Base-by-base conservation (phyloP, 2,888 invertebrate species). In the Scelioninae gen. 2 region DNA sequence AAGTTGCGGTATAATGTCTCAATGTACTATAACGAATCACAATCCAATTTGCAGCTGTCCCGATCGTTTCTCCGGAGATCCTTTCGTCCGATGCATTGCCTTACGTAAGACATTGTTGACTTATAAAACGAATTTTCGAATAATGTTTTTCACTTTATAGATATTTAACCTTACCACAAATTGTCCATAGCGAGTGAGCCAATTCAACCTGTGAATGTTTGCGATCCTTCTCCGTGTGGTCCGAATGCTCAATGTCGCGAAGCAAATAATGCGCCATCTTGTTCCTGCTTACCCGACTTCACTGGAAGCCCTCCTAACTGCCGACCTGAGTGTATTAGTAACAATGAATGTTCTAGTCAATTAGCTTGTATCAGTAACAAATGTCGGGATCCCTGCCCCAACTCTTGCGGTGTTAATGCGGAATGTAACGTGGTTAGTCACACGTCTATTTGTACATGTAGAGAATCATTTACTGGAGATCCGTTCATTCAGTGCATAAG, bases 31-130 rank as follows among this genome's bases (percentile, higher is more conserved):
- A n/a, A 89, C 92, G 2, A 93, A 92, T 83, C 94, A 94, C 81
- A 92, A 91, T 84, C 93, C 94, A 0, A 92, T 93, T 81, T 95
- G 95, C 83, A 91, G 90, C 68, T 95, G 95, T 82, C 89, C 91
- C 2, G 86, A 87, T 31, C 89, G 90, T 53, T 91, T 89, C 75
- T 90, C 90, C 2, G 94, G 95, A 53, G 92, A 94, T 89, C 94
- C 94, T 1, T 94, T 94, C 81, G 86, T 91, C 19, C 89, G 91
- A 83, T 94, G 94, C 82, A 86, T 86, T 61, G 85, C 86, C 63
- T 87, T 86, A 67, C 84, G 87, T 88, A 86, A 87, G 86, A 46
- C 11, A 25, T 25, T 4, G 4, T 25, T 25, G 6, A 25, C 3
- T 25, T 25, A 3, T 4, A 6, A 25, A 6, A 25, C 25, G n/a